Base-by-base conservation (phyloP, 2,797 vertebrate genomes). In the Melanotaenia trifasciata region DNA sequence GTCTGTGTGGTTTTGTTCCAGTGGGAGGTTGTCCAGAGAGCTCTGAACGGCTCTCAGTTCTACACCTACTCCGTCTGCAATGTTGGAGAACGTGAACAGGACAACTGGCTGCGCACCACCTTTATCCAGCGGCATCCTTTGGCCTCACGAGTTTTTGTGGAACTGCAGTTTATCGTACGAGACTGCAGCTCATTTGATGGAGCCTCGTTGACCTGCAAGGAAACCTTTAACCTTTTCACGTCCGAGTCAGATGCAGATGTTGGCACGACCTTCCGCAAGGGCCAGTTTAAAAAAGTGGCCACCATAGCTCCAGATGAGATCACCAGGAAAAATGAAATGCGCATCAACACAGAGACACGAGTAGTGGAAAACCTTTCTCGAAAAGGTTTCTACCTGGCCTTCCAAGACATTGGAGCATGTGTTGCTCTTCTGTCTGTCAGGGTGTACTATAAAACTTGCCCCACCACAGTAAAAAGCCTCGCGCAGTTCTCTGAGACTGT, bases 61-160 rank as follows among this genome's bases (percentile, higher is more conserved):
- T 99, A 99, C 87, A 95, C 97, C 28, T 99, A 99, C 89, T 95
- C 95, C 0, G 95, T 99, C 70, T 99, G 98, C 93, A 97, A 98
- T 0, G 96, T 99, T 32, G 95, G 94, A 63, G 94, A 96, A 1
- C 95, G 95, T 0, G 97, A 99, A 64, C 97, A 99, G 94, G 98
- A 99, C 92, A 99, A 99, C 91, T 99, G 98, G 98, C 95, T 99
- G 7, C 96, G 97, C 33, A 98, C 97, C 79, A 99, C 98, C 84
- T 99, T 98, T 95, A 97, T 99, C 86, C 98, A 99, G 90, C 96
- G 97, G 0, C 94, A 94, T 0, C 95, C 93, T 0, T 53, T 90
- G 0, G 97, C 96, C 0, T 95, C 96, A 0, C 95, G 97, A 33
- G 95, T 99, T 78, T 98, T 98, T 58, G 96, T 99, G 8, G 97